These are phyloP conservation scores for Leptinotarsa juncta DNA, from an alignment of 2,888 invertebrate genomes.

Conservation along the genomic window DNA sequence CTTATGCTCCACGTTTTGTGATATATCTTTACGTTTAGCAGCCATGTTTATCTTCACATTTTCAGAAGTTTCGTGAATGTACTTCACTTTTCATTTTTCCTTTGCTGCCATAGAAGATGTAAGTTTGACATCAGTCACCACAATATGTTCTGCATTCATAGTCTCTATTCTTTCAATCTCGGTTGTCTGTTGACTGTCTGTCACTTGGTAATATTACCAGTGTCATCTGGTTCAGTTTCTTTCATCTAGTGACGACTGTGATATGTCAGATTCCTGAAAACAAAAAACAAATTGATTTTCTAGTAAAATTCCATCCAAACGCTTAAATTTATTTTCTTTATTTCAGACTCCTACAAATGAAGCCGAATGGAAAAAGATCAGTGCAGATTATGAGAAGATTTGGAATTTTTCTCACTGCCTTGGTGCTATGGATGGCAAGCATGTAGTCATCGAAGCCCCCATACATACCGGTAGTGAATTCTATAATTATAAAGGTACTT, in stretches of 20 bases:
- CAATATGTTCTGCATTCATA: constrained; percentile 30
- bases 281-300: not conserved
- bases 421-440: not conserved
- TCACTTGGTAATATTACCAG: constrained; percentile 13
- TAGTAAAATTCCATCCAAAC: constrained; percentile 19
- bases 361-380: constrained; percentile 22
- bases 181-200: not conserved
- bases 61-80: constrained; percentile 13
- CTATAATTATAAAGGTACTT: constrained; percentile 26
- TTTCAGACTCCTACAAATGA: constrained; percentile 25
- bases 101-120: constrained; percentile 27
- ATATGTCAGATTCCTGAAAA: constrained; percentile 24
- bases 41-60: constrained; percentile 26
- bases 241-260: constrained; percentile 23
- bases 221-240: constrained; percentile 26
- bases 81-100: constrained; percentile 15
- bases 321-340: constrained; percentile 6
- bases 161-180: constrained; percentile 10
- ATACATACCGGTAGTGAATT: constrained; percentile 18
- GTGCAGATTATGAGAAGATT: not conserved
- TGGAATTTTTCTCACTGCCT: constrained; percentile 26
- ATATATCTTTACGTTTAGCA: constrained; percentile 23
- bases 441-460: no score
- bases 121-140: constrained; percentile 29
- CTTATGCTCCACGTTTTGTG: constrained; percentile 23